A percentile compares a stretch with the other conserved stretches of the same genome.
Evolutionary conservation across 2,797 vertebrate species (phyloP).

Genomic region (Cyprinodon diabolis): DNA sequence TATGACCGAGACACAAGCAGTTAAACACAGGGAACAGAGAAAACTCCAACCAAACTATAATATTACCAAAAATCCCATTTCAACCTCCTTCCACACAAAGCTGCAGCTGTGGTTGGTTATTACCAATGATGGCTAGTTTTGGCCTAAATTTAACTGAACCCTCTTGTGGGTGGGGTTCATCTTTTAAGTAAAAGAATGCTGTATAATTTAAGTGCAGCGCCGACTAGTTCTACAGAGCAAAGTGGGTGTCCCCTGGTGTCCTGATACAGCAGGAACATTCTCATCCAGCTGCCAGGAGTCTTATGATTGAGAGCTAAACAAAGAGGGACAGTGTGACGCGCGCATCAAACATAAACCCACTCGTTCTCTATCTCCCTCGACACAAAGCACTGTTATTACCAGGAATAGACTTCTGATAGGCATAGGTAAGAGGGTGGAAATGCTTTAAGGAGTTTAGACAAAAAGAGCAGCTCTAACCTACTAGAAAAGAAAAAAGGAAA

Average conservation of each 20-base stretch:
- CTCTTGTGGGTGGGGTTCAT: slow-evolving; percentile 5
- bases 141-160: slow-evolving; percentile 1
- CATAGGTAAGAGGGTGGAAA: background rate
- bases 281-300: slow-evolving; percentile 56
- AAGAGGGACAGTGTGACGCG: slow-evolving; percentile 61
- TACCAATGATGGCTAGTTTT: slow-evolving; percentile 17
- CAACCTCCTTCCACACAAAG: slow-evolving; percentile 1
- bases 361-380: slow-evolving; percentile 24
- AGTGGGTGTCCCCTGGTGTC: slow-evolving; percentile 35
- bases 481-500: too few species aligned
- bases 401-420: slow-evolving; percentile 1
- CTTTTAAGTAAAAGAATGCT: background rate
- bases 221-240: background rate
- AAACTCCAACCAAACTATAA: slow-evolving; percentile 8
- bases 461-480: too few species aligned
- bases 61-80: slow-evolving; percentile 7
- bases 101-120: slow-evolving; percentile 6
- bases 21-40: slow-evolving; percentile 26
- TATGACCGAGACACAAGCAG: slow-evolving; percentile 14
- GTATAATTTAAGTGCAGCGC: background rate
- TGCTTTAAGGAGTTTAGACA: background rate
- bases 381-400: slow-evolving; percentile 10
- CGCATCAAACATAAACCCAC: slow-evolving; percentile 32
- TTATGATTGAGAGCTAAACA: slow-evolving; percentile 68
- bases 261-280: slow-evolving; percentile 58